Base-by-base conservation (phyloP, 2,113 vertebrate genomes). In the Pedionomus torquatus region DNA sequence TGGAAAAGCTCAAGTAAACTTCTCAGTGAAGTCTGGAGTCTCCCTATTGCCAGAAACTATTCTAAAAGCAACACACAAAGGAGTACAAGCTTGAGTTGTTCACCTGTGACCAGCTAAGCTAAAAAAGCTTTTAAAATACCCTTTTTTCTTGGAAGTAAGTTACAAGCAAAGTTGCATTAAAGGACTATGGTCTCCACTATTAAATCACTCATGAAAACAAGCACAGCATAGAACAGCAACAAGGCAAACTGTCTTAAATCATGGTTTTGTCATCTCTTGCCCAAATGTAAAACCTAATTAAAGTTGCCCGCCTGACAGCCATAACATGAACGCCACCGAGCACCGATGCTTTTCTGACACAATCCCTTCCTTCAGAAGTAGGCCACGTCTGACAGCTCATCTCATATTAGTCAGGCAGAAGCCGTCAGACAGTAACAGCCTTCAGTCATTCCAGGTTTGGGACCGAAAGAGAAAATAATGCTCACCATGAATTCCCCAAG, bases 351-450 rank as follows among this genome's bases (percentile, higher is more conserved):
- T 52, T 49, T 48, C 52, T 7, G 31, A 51, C 77, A 87, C 60
- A 16, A 11, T 33, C 58, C 46, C 77, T 95, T 30, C 86, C 83
- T 61, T 69, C 10, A 28, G 57, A 97, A 97, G 80, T 91, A 92
- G 95, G 94, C 80, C 94, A 91, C 1, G 17, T 71, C 93, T 95
- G 94, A 95, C 96, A 96, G 91, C 83, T 91, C 92, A 39, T 39
- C 83, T 41, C 5, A 0, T 60, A 85, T 91, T 83, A 92, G 96
- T 86, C 86, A 81, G 55, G 82, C 85, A 90, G 68, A 35, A 92
- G 77, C 87, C 1, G 5, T 54, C 94, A 89, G 91, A 89, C 57
- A 18, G 8, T 0, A 91, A 92, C 87, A 89, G 89, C 95, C 91
- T 66, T 94, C 95, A 91, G 41, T 77, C 91, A 84, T 74, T 55